phyloP scores from a whole-genome alignment of 2,888 invertebrate species.

The Venustoraphidia nigricollis region DNA sequence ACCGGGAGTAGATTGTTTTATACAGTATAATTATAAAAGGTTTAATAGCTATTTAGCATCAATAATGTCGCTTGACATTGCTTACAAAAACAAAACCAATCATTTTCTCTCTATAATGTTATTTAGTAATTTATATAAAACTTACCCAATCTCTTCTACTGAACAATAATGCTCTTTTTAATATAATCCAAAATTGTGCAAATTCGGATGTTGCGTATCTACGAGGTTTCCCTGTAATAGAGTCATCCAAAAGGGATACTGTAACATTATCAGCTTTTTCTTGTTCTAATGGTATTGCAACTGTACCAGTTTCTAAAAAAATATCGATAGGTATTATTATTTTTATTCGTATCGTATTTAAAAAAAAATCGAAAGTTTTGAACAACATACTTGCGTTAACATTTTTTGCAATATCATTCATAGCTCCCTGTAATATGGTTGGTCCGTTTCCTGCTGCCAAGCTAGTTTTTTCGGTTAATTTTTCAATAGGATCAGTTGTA shows the following conservation, averaged over 20 bases:
- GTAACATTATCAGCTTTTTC: slow-evolving; percentile 58
- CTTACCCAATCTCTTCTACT: slow-evolving; percentile 79
- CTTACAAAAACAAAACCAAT: too few species aligned
- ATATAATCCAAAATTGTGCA: slow-evolving; percentile 74
- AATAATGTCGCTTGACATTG: too few species aligned
- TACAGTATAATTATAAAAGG: too few species aligned
- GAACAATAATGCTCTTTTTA: slow-evolving; percentile 71
- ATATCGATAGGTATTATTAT: neutral
- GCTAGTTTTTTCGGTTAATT: slow-evolving; percentile 19
- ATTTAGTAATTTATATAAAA: slow-evolving; percentile 4
- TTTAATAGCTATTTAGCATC: too few species aligned
- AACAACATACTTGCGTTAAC: neutral
- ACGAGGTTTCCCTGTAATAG: slow-evolving; percentile 42
- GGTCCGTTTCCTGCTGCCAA: slow-evolving; percentile 24
- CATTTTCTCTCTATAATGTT: too few species aligned
- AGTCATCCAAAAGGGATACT: slow-evolving; percentile 46
- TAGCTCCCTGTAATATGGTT: slow-evolving; percentile 38
- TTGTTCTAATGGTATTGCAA: slow-evolving; percentile 40
- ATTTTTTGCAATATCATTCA: slow-evolving; percentile 46
- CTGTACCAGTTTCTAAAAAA: slow-evolving; percentile 23
- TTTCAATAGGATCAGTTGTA: slow-evolving; percentile 20
- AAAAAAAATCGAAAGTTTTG: slow-evolving; percentile 6
- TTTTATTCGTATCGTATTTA: neutral
- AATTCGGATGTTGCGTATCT: slow-evolving; percentile 73
- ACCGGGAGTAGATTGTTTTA: too few species aligned